Evolutionary conservation across 2,888 invertebrate species (phyloP).

Genomic region (Cheilosia vernalis): DNA sequence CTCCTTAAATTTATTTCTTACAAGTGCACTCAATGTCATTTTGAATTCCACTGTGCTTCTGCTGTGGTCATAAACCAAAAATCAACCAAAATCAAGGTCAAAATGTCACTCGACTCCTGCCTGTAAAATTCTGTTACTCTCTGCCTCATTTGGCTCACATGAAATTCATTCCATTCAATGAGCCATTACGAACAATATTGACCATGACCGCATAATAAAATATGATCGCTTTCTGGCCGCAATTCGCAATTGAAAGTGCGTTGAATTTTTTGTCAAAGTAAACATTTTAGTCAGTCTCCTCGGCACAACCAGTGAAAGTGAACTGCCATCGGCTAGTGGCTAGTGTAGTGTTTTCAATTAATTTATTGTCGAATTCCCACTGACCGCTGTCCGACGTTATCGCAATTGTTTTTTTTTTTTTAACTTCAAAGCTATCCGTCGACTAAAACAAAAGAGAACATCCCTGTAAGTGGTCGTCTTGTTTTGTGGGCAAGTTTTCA

Average conservation of each 20-base stretch:
- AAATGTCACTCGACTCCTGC: background rate
- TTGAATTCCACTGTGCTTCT: no score
- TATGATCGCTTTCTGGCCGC: background rate
- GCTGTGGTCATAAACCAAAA: no score
- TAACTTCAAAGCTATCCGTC: background rate
- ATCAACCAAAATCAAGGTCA: background rate
- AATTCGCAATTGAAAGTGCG: slow-evolving; percentile 21
- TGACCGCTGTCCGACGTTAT: background rate
- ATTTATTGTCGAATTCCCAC: background rate
- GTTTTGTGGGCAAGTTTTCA: slow-evolving; percentile 25
- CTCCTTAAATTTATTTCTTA: no score
- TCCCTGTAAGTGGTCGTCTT: slow-evolving; percentile 3
- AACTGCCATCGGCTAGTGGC: slow-evolving; percentile 5
- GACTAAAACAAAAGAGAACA: background rate
- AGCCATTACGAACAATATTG: slow-evolving; percentile 33
- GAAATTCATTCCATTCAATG: slow-evolving; percentile 2
- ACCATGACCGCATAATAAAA: slow-evolving; percentile 20
- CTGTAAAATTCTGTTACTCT: background rate
- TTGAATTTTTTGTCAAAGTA: slow-evolving; percentile 19
- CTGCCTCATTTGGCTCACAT: slow-evolving; percentile 5
- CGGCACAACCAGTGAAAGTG: slow-evolving; percentile 55
- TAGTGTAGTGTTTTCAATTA: background rate
- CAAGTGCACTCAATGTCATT: no score
- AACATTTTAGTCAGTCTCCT: slow-evolving; percentile 39
- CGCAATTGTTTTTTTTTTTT: background rate